phyloP scores from a whole-genome alignment of 2,888 invertebrate species.

The Acleris emargana region DNA sequence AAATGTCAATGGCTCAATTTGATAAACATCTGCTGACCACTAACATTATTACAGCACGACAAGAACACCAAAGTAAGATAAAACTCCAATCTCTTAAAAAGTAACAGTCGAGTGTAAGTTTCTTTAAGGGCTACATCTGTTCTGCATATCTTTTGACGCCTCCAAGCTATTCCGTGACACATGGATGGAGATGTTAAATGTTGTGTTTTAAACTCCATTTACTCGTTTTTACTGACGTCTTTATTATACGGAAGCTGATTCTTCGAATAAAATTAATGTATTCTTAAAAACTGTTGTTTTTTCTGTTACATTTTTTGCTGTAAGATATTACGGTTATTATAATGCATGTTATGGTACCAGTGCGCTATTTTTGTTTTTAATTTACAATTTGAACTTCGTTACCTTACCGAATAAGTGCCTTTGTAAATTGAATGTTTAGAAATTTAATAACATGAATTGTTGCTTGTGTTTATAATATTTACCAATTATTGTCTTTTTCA shows the following conservation, averaged over 20 bases:
- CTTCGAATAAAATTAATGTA: constrained; percentile 39
- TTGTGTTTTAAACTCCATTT: constrained; percentile 57
- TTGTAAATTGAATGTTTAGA: too few relatives aligned
- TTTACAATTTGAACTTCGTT: too few relatives aligned
- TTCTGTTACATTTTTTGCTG: too few relatives aligned
- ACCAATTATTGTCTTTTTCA: too few relatives aligned
- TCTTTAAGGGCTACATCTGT: constrained; percentile 52
- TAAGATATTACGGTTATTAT: too few relatives aligned
- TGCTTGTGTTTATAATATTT: background rate
- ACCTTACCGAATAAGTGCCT: too few relatives aligned
- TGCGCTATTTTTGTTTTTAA: too few relatives aligned
- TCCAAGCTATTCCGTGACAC: constrained; percentile 63
- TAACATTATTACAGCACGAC: background rate
- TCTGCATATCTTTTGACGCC: constrained; percentile 67
- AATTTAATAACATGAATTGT: too few relatives aligned
- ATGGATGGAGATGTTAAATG: constrained; percentile 64
- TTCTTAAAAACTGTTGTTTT: constrained; percentile 8
- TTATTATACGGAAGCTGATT: constrained; percentile 50
- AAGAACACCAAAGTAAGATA: constrained; percentile 11
- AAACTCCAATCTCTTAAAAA: constrained; percentile 23
- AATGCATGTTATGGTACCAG: too few relatives aligned
- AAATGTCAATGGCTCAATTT: too few relatives aligned
- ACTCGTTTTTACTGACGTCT: constrained; percentile 47
- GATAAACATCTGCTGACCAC: too few relatives aligned
- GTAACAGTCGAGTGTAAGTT: constrained; percentile 14